Evolutionary conservation across 1,140 invertebrate genomes (phyloP), one percentile per base, ranked within the genome.

Genomic region (Steinernema khuongi): DNA sequence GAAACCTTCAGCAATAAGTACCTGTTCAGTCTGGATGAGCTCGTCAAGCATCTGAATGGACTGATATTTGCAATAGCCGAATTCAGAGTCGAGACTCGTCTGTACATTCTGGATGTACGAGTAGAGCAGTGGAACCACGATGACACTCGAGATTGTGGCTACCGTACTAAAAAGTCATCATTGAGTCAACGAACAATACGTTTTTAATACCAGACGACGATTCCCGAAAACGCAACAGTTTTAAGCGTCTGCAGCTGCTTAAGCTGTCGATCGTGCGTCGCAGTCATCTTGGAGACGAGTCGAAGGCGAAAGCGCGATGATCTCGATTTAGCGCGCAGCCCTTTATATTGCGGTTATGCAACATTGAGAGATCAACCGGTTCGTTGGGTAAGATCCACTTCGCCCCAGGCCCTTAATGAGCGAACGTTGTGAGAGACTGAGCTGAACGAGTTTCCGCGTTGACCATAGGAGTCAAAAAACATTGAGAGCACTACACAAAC

Each of bases 51-150:
- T 60, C 26, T 60, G 50, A 26, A 60, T 60, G 50, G 50, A 60
- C 19, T 60, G 50, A 22, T 60, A 60, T 22, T 60, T 60, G 50
- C 50, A 60, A 22, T 60, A 60, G 4, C 50, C 50, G 50, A 60
- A 60, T 17, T 60, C 50, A 26, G 50, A 60, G 4, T 60, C 50
- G 11, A 60, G 50, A 60, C 50, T 60, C 7, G 50, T 60, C 50
- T 60, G 50, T n/a, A 60, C 50, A 60, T 60, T 60, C 50, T 60
- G 50, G 50, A 60, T 60, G 50, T 60, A 60, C 11, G 50, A 60
- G 50, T 60, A 60, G 14, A 60, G 50, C 11, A 60, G 50, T 7
- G 50, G 50, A 17, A 60, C 50, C 14, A 60, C 19, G 7, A 60
- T 60, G 50, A 60, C 50, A 22, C 50, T 60, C 50, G 50, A 60